A percentile compares a stretch with the other conserved stretches of the same genome.
phyloP scores from a whole-genome alignment of 2,113 vertebrate species.

The Takifugu bimaculatus region DNA sequence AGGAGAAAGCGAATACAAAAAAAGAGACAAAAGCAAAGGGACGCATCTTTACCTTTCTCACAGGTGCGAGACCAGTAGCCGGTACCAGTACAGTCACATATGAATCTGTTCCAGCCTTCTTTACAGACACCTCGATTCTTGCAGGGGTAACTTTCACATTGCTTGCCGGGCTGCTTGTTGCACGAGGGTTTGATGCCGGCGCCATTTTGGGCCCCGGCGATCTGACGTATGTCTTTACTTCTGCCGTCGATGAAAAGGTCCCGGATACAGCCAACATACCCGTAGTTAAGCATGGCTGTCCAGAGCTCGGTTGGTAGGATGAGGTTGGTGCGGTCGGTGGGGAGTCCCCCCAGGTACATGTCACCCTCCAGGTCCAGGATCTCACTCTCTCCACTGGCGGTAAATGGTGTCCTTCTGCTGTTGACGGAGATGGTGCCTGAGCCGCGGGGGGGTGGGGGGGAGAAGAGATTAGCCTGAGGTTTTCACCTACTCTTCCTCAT shows the following conservation, averaged over 20 bases:
- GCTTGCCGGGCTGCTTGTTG: constrained; percentile 84
- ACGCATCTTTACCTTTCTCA: constrained; percentile 80
- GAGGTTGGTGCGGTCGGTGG: constrained; percentile 86
- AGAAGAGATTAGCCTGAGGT: not conserved
- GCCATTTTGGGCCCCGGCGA: constrained; percentile 90
- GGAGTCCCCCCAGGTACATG: constrained; percentile 96
- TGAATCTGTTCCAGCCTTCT: constrained; percentile 98
- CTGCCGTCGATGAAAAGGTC: constrained; percentile 95
- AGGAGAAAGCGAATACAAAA: too few species aligned
- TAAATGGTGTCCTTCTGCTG: constrained; percentile 93
- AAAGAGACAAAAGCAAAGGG: not conserved
- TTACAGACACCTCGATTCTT: constrained; percentile 93
- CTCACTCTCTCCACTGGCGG: constrained; percentile 95
- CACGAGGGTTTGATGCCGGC: constrained; percentile 96
- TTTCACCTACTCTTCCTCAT: not conserved
- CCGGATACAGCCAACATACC: constrained; percentile 94
- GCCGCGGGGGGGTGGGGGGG: too few species aligned
- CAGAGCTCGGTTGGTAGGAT: constrained; percentile 96
- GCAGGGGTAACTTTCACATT: constrained; percentile 94
- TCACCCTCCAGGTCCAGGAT: constrained; percentile 96
- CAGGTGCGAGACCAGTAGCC: constrained; percentile 96
- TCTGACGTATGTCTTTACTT: constrained; percentile 96
- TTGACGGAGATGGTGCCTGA: constrained; percentile 97
- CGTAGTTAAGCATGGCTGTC: constrained; percentile 98
- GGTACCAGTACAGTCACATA: constrained; percentile 95